Percentiles rank a stretch among this genome's conserved stretches.
Conservation (phyloP, 1,140 invertebrate species). For the Notospermus geniculatus region DNA sequence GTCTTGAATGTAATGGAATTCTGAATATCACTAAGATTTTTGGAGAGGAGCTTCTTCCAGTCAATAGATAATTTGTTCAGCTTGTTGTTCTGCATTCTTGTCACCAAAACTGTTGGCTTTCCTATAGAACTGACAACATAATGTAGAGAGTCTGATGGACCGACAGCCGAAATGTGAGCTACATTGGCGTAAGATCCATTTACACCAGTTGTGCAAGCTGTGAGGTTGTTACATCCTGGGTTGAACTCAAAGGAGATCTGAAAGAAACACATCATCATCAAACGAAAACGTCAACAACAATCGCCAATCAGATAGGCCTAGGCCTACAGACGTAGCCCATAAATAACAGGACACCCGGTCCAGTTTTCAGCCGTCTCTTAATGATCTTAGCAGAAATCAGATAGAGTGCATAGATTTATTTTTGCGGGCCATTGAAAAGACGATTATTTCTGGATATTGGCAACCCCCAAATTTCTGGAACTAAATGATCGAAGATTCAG, state of each 20-base stretch:
- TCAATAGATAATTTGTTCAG: constrained; percentile 19
- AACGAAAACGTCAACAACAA: too few relatives aligned
- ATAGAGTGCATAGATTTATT: too few relatives aligned
- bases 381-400: too few relatives aligned
- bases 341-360: too few relatives aligned
- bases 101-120: constrained; percentile 26
- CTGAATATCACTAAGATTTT: constrained; percentile 15
- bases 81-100: constrained; percentile 3
- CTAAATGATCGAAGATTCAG: too few relatives aligned
- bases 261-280: constrained; percentile 10
- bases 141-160: constrained; percentile 26
- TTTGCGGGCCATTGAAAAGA: too few relatives aligned
- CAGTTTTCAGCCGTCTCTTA: too few relatives aligned
- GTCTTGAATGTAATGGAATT: constrained; percentile 17
- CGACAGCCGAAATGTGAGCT: constrained; percentile 29
- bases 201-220: constrained; percentile 16
- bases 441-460: too few relatives aligned
- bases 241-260: constrained; percentile 19
- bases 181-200: constrained; percentile 22
- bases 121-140: constrained; percentile 32
- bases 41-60: constrained; percentile 26
- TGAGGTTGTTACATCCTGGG: constrained; percentile 22
- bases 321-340: too few relatives aligned
- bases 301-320: too few relatives aligned
- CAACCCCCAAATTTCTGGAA: too few relatives aligned